Base-by-base conservation (phyloP, 2,113 vertebrate species). In the Vidua macroura region DNA sequence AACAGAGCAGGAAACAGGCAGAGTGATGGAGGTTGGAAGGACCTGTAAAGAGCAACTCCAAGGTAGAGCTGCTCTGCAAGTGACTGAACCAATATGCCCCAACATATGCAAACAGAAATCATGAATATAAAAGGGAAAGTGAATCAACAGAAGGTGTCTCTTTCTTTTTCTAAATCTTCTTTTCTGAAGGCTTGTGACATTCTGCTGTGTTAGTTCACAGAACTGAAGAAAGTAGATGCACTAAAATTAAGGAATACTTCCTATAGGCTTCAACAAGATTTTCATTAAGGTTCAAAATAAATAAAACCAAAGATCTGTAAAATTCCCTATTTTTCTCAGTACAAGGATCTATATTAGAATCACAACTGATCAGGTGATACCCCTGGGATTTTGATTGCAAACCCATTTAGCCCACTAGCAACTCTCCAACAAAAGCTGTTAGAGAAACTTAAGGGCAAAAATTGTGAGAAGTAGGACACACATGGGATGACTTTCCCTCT, bases 1-100 rank as follows among this genome's bases (percentile, higher is more conserved):
- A 21, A 52, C 2, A 2, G 3, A 64, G 7, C 13, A n/a, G 51
- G 35, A 86, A 62, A 17, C 13, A 66, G 30, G 18, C 8, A 44
- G 19, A 0, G 0, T 16, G 49, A 44, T 6, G 5, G 22, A 55
- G 31, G 1, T 11, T 46, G 27, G 41, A 56, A 80, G 28, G 17
- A 58, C 5, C 7, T 41, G 9, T 4, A 74, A 60, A 73, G 41
- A 78, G 5, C 7, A 56, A 4, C 37, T 60, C 21, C 28, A 60
- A 64, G 11, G 9, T 3, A 69, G 12, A 53, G 31, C 9, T 84
- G 11, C 25, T 62, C 28, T 56, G 9, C 18, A 75, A 74, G 25
- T 37, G 46, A 31, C 27, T 44, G 83, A 81, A 62, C 16, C 15
- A 72, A 33, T 35, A 55, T 1, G 8, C 66, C 41, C 13, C 43